Conservation (phyloP, 1,140 invertebrate genomes). For the Drosophila sp. region DNA sequence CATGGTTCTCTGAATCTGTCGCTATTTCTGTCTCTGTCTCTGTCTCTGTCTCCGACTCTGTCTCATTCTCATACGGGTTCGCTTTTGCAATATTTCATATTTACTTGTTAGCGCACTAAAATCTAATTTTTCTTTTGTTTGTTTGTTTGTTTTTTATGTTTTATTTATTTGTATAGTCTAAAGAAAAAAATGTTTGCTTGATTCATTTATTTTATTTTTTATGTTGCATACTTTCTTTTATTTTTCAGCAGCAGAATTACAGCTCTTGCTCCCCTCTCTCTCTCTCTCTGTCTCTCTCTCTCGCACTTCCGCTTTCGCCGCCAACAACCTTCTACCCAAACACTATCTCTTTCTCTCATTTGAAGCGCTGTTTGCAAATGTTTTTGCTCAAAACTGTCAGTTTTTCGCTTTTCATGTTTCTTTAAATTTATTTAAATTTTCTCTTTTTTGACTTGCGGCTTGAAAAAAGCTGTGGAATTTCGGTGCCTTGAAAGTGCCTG, state of each 20-base stretch:
- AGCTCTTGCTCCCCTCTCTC: slow-evolving; percentile 8
- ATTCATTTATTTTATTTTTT: slow-evolving; percentile 10
- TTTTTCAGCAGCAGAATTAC: slow-evolving; percentile 31
- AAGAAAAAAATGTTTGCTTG: slow-evolving; percentile 60
- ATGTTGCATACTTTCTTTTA: slow-evolving; percentile 9
- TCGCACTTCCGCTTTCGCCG: too few species aligned
- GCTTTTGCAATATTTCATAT: slow-evolving; percentile 52
- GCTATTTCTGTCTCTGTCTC: slow-evolving; percentile 6
- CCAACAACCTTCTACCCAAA: slow-evolving; percentile 16
- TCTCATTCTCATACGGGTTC: slow-evolving; percentile 8
- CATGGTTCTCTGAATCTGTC: slow-evolving; percentile 3
- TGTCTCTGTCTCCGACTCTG: slow-evolving; percentile 1
- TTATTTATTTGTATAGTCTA: slow-evolving; percentile 46
- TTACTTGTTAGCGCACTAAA: slow-evolving; percentile 53
- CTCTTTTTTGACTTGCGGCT: slow-evolving; percentile 22
- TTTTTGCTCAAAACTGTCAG: slow-evolving; percentile 8
- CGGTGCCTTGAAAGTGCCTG: slow-evolving; percentile 21
- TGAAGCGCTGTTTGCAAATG: background rate
- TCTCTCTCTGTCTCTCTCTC: background rate
- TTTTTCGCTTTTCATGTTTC: slow-evolving; percentile 9
- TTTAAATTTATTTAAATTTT: slow-evolving; percentile 10
- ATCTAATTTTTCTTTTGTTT: slow-evolving; percentile 54
- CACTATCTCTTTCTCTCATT: slow-evolving; percentile 2
- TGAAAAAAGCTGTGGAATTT: slow-evolving; percentile 37
- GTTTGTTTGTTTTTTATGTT: slow-evolving; percentile 17